Base-by-base conservation (phyloP, 2,797 vertebrate species). In the Toxotes lorentzi region DNA sequence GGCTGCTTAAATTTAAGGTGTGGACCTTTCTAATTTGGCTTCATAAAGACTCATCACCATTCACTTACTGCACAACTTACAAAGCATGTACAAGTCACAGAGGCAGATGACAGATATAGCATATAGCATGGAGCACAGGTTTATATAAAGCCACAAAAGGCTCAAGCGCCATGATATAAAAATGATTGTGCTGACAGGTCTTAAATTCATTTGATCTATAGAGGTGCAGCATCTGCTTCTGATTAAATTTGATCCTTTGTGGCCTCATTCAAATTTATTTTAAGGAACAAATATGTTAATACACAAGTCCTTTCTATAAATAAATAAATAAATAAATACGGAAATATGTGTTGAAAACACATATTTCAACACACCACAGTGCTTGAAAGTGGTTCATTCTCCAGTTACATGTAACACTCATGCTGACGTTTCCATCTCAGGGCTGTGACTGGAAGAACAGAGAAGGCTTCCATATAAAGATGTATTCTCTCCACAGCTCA, bases 111-210 rank as follows among this genome's bases (percentile, higher is more conserved):
- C 56, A 68, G 53, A 78, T 79, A 50, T 60, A 23, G 66, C 6
- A 32, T 65, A 34, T 5, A 53, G 19, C 11, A 35, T 48, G 14
- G 34, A 78, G 69, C 32, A 35, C 45, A 7, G 21, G n/a, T 68
- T 83, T 72, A 79, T 65, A 76, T 62, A 38, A 67, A 76, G 45
- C 47, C 38, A 70, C 72, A 21, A 70, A 74, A 74, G 47, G 61
- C 76, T 83, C 66, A 83, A 79, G 75, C 56, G 21, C 9, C 0
- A 1, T 67, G 35, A 76, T 65, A 73, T 65, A 24, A 82, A 78
- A 60, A 34, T 51, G 57, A 84, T 70, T 63, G 61, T 38, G 21
- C 5, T 75, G 85, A 85, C 75, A 79, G 63, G 68, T 70, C 61
- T 61, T 68, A 72, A 66, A 76, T 56, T 40, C 1, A 21, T 77